phyloP scores from a whole-genome alignment of 30 jellyfish, hydroid and myxozoan genomes.

The Pseudorhiza aurosa region DNA sequence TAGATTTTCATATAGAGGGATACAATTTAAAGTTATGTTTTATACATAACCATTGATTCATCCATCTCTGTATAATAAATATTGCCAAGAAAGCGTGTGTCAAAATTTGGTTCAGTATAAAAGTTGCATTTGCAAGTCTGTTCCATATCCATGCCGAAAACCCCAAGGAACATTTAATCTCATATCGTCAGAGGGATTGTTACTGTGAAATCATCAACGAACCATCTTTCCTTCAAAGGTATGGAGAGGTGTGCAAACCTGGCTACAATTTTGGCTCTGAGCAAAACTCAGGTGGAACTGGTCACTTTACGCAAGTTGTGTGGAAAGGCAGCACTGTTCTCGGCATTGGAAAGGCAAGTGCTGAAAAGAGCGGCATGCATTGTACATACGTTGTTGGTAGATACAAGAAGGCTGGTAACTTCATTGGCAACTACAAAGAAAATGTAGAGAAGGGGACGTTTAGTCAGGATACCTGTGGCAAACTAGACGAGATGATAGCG shows the following conservation, averaged over 20 bases:
- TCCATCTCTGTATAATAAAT: too few species aligned
- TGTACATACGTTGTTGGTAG: constrained; percentile 93
- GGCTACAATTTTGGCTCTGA: constrained; percentile 57
- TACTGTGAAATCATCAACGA: too few species aligned
- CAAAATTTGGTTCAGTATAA: too few species aligned
- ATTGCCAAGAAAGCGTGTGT: too few species aligned
- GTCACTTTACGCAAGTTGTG: constrained; percentile 76
- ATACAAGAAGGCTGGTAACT: constrained; percentile 82
- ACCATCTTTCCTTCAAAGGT: too few species aligned
- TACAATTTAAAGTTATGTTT: too few species aligned
- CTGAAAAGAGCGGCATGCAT: constrained; percentile 47
- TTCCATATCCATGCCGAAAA: too few species aligned
- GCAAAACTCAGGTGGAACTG: constrained; percentile 15
- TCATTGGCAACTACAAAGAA: constrained; percentile 58
- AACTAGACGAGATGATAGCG: constrained; percentile 47
- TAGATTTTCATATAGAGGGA: too few species aligned
- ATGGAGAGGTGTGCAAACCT: constrained; percentile 81
- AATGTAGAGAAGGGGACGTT: constrained; percentile 86
- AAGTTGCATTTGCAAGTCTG: too few species aligned
- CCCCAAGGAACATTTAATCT: too few species aligned
- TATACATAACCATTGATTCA: too few species aligned
- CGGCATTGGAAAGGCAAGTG: constrained; percentile 81
- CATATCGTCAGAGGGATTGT: too few species aligned
- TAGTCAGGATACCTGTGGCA: constrained; percentile 41
- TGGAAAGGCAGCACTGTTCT: constrained; percentile 62